These are phyloP conservation scores for Cichlasoma orientale DNA, from an alignment of 2,797 vertebrate species.

Conservation along the genomic window DNA sequence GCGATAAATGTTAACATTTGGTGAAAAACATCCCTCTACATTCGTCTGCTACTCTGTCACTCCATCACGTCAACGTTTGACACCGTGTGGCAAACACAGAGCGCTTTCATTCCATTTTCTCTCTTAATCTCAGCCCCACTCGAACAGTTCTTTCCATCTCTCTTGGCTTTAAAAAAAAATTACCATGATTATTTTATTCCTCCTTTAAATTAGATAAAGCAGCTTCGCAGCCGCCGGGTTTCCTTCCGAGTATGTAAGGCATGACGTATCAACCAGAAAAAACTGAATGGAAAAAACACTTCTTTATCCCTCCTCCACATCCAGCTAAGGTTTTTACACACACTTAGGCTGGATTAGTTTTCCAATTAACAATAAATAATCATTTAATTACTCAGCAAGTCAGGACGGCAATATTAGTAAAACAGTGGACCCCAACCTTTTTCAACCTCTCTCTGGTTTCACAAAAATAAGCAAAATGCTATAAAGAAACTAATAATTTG, in stretches of 20 bases:
- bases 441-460: background rate
- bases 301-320: background rate
- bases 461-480: background rate
- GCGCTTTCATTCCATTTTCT: background rate
- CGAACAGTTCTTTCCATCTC: background rate
- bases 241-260: background rate
- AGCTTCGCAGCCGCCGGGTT: background rate
- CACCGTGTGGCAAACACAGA: background rate
- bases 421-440: background rate
- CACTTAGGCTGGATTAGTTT: background rate
- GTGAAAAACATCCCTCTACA: slow-evolving; percentile 12
- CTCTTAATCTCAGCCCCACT: background rate
- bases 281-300: background rate
- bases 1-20: slow-evolving; percentile 41
- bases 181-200: background rate
- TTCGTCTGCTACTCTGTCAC: background rate
- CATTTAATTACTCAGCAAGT: background rate
- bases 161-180: background rate
- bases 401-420: background rate
- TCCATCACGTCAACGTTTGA: background rate
- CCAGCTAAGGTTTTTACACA: background rate
- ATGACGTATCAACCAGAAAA: background rate
- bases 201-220: too few relatives aligned
- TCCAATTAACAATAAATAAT: background rate
- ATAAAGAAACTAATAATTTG: background rate